Conservation (phyloP, 2,888 invertebrate species). For the Drosophila atripex region DNA sequence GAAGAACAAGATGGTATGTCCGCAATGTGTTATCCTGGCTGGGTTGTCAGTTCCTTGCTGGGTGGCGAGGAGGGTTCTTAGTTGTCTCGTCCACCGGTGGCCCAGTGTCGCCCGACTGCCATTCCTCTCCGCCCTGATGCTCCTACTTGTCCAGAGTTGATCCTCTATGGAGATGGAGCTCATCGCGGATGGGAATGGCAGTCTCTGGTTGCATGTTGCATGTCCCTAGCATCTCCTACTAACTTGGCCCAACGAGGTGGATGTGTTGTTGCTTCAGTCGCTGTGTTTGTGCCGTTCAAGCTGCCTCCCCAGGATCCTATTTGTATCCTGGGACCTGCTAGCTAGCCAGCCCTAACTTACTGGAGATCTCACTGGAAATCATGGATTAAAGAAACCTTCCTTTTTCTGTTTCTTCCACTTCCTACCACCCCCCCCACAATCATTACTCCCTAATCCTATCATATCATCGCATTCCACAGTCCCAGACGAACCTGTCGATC, state of each 20-base stretch:
- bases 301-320: neutral
- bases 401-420: neutral
- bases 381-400: neutral
- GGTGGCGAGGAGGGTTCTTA: conserved; percentile 5
- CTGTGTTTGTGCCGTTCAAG: conserved; percentile 29
- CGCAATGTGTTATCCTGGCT: neutral
- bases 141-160: neutral
- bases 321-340: neutral
- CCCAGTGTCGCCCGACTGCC: conserved; percentile 1
- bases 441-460: neutral
- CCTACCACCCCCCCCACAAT: neutral
- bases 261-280: conserved; percentile 23
- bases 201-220: neutral
- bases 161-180: neutral
- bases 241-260: conserved; percentile 2
- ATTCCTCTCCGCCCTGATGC: neutral
- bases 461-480: conserved; percentile 1
- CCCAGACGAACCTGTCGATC: conserved; percentile 14
- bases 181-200: neutral
- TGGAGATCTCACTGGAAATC: neutral
- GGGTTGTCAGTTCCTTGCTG: conserved; percentile 6
- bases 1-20: conserved; percentile 92
- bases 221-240: neutral
- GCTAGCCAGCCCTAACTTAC: too few relatives aligned
- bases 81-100: conserved; percentile 4